Base-by-base conservation (phyloP, 2,888 invertebrate genomes). In the Drosophila maculinotata region DNA sequence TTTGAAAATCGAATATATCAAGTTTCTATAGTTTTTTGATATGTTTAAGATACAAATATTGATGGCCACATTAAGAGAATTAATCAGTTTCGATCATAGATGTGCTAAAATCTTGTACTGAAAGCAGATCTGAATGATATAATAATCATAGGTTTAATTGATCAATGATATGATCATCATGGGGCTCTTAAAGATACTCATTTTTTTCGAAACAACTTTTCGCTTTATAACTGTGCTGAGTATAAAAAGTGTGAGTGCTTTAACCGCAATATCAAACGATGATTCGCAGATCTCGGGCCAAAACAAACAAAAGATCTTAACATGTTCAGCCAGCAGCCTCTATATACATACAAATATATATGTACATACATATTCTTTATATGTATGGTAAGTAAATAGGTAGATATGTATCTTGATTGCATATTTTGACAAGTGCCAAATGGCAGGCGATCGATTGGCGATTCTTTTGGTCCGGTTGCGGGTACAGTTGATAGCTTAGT, bases 341-440 rank as follows among this genome's bases (percentile, higher is more conserved):
- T 23, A 23, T 26, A n/a, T 51, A 12, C 17, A 7, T 35, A 1
- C n/a, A 23, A 28, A 0, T 48, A 8, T 45, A 35, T 12, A 25
- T 9, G n/a, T n/a, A n/a, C n/a, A n/a, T n/a, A n/a, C n/a, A n/a
- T n/a, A n/a, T n/a, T n/a, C n/a, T n/a, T n/a, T n/a, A n/a, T n/a
- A n/a, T n/a, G n/a, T n/a, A n/a, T n/a, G n/a, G n/a, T n/a, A n/a
- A n/a, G n/a, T n/a, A n/a, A n/a, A n/a, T n/a, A n/a, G n/a, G n/a
- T n/a, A n/a, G n/a, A n/a, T 17, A 25, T n/a, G 14, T 26, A 8
- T 36, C 10, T 12, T 8, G n/a, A 47, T 39, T 35, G 56, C 15
- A 44, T 17, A 39, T 31, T 54, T 54, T 35, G 36, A 38, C 33
- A 71, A 71, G 52, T 56, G 66, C 39, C 66, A 71, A 64, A 70